A percentile compares a stretch with the other conserved stretches of the same genome.
Evolutionary conservation across 2,113 vertebrate genomes (phyloP).

Genomic region (Atrichornis clamosus): DNA sequence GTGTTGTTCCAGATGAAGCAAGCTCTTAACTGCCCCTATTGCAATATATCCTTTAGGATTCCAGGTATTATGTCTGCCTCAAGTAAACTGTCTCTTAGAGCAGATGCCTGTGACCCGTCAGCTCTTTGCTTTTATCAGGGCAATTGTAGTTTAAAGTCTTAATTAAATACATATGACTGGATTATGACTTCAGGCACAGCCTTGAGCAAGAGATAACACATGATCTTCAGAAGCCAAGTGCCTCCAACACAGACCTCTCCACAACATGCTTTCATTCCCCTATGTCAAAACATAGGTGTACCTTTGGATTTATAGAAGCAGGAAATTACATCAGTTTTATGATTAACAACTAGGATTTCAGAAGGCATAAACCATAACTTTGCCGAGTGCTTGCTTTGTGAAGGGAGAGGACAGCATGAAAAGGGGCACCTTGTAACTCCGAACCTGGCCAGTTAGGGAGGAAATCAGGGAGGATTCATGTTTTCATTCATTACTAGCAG

Average conservation of each 20-base stretch:
- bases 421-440: neutral
- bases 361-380: neutral
- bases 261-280: neutral
- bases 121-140: neutral
- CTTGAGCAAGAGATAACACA: neutral
- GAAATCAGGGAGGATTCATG: neutral
- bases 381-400: neutral
- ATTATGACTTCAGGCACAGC: neutral
- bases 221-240: neutral
- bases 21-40: neutral
- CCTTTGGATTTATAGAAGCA: neutral
- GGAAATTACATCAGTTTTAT: neutral
- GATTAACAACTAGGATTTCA: neutral
- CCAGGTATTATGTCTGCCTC: neutral
- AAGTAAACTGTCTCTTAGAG: neutral
- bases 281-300: neutral
- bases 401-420: neutral
- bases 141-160: neutral
- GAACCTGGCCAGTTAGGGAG: neutral
- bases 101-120: neutral
- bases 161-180: constrained; percentile 2
- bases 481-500: neutral
- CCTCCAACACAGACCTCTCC: neutral
- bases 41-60: neutral
- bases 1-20: neutral